A percentile compares a stretch with the other conserved stretches of the same genome.
Evolutionary conservation across 2,888 invertebrate species (phyloP).

Genomic region (Sinhomidia bicolor): DNA sequence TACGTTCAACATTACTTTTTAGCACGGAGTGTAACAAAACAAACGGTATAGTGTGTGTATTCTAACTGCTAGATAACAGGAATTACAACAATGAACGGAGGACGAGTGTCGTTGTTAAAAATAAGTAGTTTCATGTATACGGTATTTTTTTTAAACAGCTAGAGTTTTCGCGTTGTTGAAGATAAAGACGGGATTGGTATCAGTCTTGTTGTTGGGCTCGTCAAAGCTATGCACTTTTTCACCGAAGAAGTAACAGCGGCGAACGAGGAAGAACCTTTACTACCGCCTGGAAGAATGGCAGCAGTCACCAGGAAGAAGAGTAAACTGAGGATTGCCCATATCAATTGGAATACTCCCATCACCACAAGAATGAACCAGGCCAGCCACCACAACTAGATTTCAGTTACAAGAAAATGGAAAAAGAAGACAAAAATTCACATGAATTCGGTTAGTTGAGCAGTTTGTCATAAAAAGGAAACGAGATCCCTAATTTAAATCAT

Average conservation of each 20-base stretch:
- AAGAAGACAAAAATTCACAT: slow-evolving; percentile 50
- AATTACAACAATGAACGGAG: not conserved
- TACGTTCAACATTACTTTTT: not conserved
- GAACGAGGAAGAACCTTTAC: slow-evolving; percentile 71
- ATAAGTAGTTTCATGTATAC: not conserved
- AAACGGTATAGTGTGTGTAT: not conserved
- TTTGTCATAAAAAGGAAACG: not conserved
- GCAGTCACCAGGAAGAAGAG: slow-evolving; percentile 78
- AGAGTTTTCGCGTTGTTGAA: slow-evolving; percentile 71
- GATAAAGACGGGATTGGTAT: slow-evolving; percentile 73
- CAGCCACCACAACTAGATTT: slow-evolving; percentile 78
- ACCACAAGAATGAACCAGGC: slow-evolving; percentile 78
- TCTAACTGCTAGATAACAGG: not conserved
- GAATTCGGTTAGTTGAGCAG: slow-evolving; percentile 30
- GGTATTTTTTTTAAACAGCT: not conserved
- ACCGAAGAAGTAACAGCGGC: slow-evolving; percentile 72
- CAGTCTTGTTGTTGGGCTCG: slow-evolving; percentile 71
- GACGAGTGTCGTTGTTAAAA: slow-evolving; percentile 18
- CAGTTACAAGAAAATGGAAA: slow-evolving; percentile 45
- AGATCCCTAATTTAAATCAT: not conserved
- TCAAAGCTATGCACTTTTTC: slow-evolving; percentile 71
- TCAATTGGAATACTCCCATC: slow-evolving; percentile 77
- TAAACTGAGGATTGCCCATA: slow-evolving; percentile 78
- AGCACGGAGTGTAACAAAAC: not conserved
- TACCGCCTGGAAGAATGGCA: slow-evolving; percentile 78